Percentiles rank a stretch among this genome's conserved stretches.
Evolutionary conservation across 1,140 invertebrate species (phyloP).

Genomic region (Oryctes rhinoceros): DNA sequence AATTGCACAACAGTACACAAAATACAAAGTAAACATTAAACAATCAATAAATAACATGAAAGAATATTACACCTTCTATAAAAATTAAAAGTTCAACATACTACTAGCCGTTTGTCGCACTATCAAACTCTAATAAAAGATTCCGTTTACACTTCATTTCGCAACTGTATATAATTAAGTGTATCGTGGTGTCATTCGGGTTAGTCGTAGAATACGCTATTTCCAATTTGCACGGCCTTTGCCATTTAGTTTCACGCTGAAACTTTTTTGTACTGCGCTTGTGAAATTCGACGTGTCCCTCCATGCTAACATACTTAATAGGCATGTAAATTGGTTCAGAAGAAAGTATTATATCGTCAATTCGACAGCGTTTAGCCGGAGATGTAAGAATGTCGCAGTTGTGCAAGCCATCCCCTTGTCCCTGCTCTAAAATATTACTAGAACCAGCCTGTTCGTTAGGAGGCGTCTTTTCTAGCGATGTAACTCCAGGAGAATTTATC

Average conservation of each 20-base stretch:
- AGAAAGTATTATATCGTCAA: slow-evolving; percentile 44
- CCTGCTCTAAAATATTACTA: slow-evolving; percentile 45
- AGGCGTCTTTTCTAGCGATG: slow-evolving; percentile 46
- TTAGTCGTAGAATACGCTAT: slow-evolving; percentile 65
- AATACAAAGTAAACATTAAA: slow-evolving; percentile 1
- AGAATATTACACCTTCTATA: not conserved
- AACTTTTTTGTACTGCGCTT: slow-evolving; percentile 63
- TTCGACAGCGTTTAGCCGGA: slow-evolving; percentile 48
- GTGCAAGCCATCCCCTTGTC: slow-evolving; percentile 51
- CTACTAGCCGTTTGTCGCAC: not conserved
- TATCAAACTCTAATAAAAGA: slow-evolving; percentile 60
- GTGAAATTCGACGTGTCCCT: slow-evolving; percentile 65
- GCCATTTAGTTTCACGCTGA: slow-evolving; percentile 64
- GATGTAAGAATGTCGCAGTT: slow-evolving; percentile 46
- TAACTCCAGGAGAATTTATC: slow-evolving; percentile 17
- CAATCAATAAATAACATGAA: slow-evolving; percentile 28
- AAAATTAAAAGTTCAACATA: not conserved
- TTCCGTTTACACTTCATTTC: slow-evolving; percentile 67
- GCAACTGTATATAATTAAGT: slow-evolving; percentile 66
- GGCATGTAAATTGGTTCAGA: slow-evolving; percentile 24
- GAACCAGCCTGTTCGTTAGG: slow-evolving; percentile 44
- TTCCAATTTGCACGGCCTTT: slow-evolving; percentile 66
- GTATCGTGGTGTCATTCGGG: slow-evolving; percentile 66
- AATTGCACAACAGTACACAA: slow-evolving; percentile 24
- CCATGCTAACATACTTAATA: slow-evolving; percentile 54